Conservation (phyloP, 2,888 invertebrate species). For the Drepana falcataria region DNA sequence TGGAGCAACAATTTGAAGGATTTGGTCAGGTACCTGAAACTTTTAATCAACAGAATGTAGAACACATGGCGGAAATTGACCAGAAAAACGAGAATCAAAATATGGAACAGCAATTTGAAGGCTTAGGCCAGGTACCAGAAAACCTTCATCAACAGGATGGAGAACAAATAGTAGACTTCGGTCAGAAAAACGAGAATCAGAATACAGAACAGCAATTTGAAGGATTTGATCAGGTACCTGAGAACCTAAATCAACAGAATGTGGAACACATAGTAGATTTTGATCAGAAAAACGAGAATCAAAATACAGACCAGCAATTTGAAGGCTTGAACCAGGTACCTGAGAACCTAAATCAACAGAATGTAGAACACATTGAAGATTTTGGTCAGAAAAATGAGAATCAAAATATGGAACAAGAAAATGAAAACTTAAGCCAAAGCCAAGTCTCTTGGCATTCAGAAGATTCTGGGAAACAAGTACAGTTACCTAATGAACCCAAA, state of each 20-base stretch:
- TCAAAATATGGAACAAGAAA: slow-evolving; percentile 8
- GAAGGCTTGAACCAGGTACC: neutral
- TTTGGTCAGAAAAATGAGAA: slow-evolving; percentile 9
- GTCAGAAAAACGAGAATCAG: slow-evolving; percentile 12
- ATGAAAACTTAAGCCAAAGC: slow-evolving; percentile 7
- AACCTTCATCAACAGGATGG: slow-evolving; percentile 3
- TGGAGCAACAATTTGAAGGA: slow-evolving; percentile 6
- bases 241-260: slow-evolving; percentile 3
- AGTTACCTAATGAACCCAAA: neutral
- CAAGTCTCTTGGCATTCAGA: neutral
- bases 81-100: slow-evolving; percentile 12
- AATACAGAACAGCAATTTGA: slow-evolving; percentile 18
- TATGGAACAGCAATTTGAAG: slow-evolving; percentile 1
- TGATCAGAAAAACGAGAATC: slow-evolving; percentile 11
- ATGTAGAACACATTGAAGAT: neutral
- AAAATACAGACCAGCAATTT: slow-evolving; percentile 3
- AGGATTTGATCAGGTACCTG: slow-evolving; percentile 12
- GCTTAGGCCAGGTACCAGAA: slow-evolving; percentile 1
- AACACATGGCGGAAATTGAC: slow-evolving; percentile 12
- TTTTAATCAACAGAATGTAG: neutral
- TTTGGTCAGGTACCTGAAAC: slow-evolving; percentile 1
- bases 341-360: slow-evolving; percentile 5
- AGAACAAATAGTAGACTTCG: slow-evolving; percentile 12
- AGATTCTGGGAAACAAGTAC: neutral
- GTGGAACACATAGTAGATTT: slow-evolving; percentile 11